phyloP scores from a whole-genome alignment of 2,888 invertebrate genomes.

The Sarcophaga carnaria region DNA sequence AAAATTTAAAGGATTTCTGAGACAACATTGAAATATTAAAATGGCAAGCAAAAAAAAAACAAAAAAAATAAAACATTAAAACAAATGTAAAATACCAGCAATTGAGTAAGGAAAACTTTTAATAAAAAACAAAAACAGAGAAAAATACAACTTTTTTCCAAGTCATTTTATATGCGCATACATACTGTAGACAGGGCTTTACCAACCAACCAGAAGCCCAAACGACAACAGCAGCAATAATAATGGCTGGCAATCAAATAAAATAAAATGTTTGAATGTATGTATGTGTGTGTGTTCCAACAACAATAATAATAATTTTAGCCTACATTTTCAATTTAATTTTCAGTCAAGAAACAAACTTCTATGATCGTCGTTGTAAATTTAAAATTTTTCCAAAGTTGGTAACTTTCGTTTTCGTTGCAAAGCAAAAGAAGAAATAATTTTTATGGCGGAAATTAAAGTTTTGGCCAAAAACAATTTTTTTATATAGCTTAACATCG shows the following conservation, averaged over 20 bases:
- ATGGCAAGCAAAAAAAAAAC: neutral
- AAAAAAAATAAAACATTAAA: neutral
- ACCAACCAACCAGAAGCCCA: no score
- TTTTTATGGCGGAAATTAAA: conserved; percentile 18
- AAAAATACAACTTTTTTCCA: neutral
- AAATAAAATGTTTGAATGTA: no score
- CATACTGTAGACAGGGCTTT: no score
- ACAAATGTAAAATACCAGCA: conserved; percentile 17
- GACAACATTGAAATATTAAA: conserved; percentile 48
- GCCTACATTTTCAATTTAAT: conserved; percentile 8
- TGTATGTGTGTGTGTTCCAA: neutral
- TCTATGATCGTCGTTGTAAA: no score
- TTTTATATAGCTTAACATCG: no score
- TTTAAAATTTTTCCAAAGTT: no score
- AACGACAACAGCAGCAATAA: no score
- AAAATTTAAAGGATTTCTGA: conserved; percentile 1
- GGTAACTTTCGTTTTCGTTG: no score
- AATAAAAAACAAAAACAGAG: conserved; percentile 14
- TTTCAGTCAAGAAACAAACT: neutral
- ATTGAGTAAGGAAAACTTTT: conserved; percentile 31
- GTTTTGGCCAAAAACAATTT: no score
- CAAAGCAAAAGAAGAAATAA: neutral
- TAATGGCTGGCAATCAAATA: no score
- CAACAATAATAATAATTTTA: neutral
- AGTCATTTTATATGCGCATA: neutral